A percentile compares a stretch with the other conserved stretches of the same genome.
Conservation (phyloP, 2,113 vertebrate genomes). For the Diglossa brunneiventris region DNA sequence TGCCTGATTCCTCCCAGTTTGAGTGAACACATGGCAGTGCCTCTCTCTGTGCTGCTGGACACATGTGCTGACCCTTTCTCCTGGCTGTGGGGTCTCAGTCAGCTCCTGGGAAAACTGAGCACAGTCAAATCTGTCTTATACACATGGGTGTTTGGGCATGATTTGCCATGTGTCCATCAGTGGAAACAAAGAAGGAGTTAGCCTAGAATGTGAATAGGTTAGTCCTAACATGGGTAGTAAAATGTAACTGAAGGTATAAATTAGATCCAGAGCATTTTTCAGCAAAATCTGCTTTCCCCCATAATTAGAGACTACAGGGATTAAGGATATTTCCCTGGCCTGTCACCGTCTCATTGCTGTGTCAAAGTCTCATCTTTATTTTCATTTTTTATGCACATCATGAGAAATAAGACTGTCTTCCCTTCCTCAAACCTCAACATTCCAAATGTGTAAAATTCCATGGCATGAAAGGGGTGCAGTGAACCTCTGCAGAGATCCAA, state of each 20-base stretch:
- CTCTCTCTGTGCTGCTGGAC: background rate
- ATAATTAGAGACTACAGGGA: background rate
- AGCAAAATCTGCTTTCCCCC: background rate
- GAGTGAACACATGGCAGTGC: rapidly evolving
- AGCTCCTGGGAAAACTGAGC: background rate
- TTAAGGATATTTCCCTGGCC: background rate
- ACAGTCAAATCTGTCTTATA: rapidly evolving
- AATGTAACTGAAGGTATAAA: background rate
- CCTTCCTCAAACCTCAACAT: background rate
- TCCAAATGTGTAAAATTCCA: background rate
- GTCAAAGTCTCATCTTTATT: background rate
- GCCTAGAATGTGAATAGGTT: background rate
- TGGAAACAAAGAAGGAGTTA: background rate
- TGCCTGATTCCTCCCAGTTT: background rate
- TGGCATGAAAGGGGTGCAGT: background rate
- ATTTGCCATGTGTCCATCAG: background rate
- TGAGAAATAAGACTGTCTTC: background rate
- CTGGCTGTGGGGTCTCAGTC: background rate
- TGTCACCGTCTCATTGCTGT: background rate
- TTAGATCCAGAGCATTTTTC: background rate
- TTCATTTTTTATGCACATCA: background rate
- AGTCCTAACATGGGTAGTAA: background rate
- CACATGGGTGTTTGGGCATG: background rate
- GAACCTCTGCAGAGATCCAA: background rate
- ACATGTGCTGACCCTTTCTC: rapidly evolving